Percentiles rank a stretch among this genome's conserved stretches.
Evolutionary conservation across 2,113 vertebrate genomes (phyloP).

Genomic region (Cinclus mexicanus): DNA sequence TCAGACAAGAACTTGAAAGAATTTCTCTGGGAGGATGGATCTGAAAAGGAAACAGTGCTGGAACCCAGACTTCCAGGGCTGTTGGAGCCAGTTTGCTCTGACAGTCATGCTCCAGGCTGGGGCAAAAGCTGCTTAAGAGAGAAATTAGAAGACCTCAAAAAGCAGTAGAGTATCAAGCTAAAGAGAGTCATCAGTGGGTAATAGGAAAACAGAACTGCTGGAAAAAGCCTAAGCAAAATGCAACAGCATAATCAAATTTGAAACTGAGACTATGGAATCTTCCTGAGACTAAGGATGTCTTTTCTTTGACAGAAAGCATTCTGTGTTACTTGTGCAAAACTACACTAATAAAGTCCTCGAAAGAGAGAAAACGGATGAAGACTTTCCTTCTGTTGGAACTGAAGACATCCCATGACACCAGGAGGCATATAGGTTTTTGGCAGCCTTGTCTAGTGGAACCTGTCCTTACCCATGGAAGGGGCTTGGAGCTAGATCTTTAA

Average conservation of each 20-base stretch:
- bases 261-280: neutral
- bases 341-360: neutral
- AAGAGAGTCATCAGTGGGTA: neutral
- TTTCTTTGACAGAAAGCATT: neutral
- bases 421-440: neutral
- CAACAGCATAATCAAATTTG: neutral
- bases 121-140: neutral
- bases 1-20: neutral
- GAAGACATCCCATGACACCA: neutral
- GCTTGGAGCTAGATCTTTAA: neutral
- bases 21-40: neutral
- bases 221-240: neutral
- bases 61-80: neutral
- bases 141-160: neutral
- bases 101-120: neutral
- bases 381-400: neutral
- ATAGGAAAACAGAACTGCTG: neutral
- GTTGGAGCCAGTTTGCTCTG: neutral
- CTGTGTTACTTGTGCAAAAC: neutral
- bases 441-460: neutral
- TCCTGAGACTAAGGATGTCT: neutral
- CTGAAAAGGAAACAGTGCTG: neutral
- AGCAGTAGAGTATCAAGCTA: neutral
- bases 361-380: neutral
- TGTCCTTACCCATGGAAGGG: neutral